These are phyloP conservation scores for Malurus splendens DNA, from an alignment of 2,797 vertebrate genomes.

Conservation along the genomic window DNA sequence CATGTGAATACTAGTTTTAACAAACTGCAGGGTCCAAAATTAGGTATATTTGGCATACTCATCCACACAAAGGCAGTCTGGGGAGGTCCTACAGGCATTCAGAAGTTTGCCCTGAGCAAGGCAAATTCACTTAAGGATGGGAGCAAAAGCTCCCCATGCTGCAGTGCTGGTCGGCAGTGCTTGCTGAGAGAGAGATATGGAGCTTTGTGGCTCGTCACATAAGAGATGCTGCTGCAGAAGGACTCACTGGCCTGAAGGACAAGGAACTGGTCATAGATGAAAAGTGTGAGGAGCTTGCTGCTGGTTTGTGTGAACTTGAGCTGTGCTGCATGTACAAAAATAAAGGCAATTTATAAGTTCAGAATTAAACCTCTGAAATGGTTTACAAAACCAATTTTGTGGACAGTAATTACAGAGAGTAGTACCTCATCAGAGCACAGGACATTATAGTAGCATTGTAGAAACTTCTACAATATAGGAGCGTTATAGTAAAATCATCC, in stretches of 20 bases:
- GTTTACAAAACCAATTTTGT: not conserved
- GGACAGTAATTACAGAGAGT: not conserved
- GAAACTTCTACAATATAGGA: not conserved
- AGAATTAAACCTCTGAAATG: not conserved
- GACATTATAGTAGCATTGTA: not conserved
- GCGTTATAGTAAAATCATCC: not conserved
- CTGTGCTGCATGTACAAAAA: not conserved
- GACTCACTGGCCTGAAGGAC: not conserved
- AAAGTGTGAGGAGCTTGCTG: not conserved
- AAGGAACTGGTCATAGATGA: not conserved
- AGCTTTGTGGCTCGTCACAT: rapidly evolving
- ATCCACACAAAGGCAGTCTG: not conserved
- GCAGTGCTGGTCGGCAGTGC: not conserved
- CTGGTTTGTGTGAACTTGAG: not conserved
- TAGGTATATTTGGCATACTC: not conserved
- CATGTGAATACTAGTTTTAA: not conserved
- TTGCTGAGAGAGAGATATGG: not conserved
- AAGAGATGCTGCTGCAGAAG: not conserved
- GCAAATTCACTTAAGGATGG: not conserved
- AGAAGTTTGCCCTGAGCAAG: not conserved
- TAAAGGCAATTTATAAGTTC: not conserved
- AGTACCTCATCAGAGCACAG: not conserved
- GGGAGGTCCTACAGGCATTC: not conserved
- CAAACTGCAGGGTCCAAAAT: not conserved
- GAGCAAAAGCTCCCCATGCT: not conserved